A percentile compares a stretch with the other conserved stretches of the same genome.
Evolutionary conservation across 1,140 invertebrate species (phyloP).

Genomic region (Aricia agestis): DNA sequence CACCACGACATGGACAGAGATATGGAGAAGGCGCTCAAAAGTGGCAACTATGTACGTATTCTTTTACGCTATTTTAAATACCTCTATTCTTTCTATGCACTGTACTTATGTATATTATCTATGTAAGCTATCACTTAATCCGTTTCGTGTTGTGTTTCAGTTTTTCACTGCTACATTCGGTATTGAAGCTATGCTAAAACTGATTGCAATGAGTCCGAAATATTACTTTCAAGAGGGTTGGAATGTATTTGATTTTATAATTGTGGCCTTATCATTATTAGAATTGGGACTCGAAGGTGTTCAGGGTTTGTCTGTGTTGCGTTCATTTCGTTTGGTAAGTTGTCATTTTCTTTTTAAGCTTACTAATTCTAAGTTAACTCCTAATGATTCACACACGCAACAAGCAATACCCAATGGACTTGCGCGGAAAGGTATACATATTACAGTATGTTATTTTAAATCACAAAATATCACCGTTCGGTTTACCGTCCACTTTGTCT

Average conservation of each 20-base stretch:
- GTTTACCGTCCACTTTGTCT: neutral
- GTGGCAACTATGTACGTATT: conserved; percentile 94
- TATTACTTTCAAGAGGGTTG: conserved; percentile 99
- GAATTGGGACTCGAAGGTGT: conserved; percentile 95
- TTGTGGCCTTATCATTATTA: conserved; percentile 95
- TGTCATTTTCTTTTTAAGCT: conserved; percentile 25
- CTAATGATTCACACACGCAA: neutral
- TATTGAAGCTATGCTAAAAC: conserved; percentile 96
- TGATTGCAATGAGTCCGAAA: conserved; percentile 97
- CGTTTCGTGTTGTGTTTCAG: conserved; percentile 75
- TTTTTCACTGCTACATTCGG: conserved; percentile 99
- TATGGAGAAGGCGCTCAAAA: conserved; percentile 90
- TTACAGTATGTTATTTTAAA: neutral
- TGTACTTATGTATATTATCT: conserved; percentile 26
- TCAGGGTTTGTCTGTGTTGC: conserved; percentile 95
- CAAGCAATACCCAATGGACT: neutral
- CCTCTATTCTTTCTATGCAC: neutral
- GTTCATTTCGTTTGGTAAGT: conserved; percentile 98
- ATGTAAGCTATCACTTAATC: conserved; percentile 14
- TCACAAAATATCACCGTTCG: neutral
- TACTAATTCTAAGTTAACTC: conserved; percentile 22
- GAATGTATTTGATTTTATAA: conserved; percentile 99
- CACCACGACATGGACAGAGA: conserved; percentile 95
- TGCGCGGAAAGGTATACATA: conserved; percentile 6
- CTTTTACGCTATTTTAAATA: neutral